Percentiles rank a stretch among this genome's conserved stretches.
These are phyloP conservation scores for Stenopsyche tienmushanensis DNA, from an alignment of 1,140 invertebrate genomes.

Conservation along the genomic window DNA sequence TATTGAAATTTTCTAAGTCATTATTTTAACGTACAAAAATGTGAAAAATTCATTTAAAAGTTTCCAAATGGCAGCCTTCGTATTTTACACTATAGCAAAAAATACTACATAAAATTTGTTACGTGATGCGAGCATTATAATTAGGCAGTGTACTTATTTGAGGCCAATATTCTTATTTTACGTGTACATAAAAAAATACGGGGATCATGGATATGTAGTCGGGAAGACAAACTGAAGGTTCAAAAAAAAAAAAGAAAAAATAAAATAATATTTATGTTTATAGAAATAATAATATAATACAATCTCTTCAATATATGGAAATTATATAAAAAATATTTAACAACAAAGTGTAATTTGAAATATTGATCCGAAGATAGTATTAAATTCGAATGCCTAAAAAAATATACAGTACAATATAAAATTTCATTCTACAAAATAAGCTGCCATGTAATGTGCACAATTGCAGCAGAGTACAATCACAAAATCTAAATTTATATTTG, in stretches of 20 bases:
- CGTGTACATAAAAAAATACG: neutral
- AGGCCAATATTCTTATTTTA: neutral
- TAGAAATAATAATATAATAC: conserved; percentile 13
- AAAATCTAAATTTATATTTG: too few relatives aligned
- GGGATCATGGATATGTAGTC: neutral
- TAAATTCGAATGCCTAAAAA: neutral
- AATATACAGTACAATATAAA: neutral
- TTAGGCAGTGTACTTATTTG: conserved; percentile 5
- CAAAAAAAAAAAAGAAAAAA: neutral
- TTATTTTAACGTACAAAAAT: too few relatives aligned
- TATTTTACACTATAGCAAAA: neutral
- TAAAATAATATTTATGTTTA: neutral
- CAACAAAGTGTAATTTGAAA: neutral
- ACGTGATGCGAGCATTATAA: neutral
- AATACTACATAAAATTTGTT: neutral
- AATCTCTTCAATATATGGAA: conserved; percentile 11
- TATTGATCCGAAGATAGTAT: neutral
- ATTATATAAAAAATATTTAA: conserved; percentile 14
- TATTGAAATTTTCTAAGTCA: too few relatives aligned
- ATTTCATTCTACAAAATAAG: neutral
- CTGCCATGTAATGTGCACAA: too few relatives aligned
- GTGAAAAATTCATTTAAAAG: too few relatives aligned
- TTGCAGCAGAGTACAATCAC: neutral
- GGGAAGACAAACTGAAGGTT: neutral
- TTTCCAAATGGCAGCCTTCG: too few relatives aligned